Evolutionary conservation across 2,888 invertebrate species (phyloP).

Genomic region (Ferdinandea cuprea): DNA sequence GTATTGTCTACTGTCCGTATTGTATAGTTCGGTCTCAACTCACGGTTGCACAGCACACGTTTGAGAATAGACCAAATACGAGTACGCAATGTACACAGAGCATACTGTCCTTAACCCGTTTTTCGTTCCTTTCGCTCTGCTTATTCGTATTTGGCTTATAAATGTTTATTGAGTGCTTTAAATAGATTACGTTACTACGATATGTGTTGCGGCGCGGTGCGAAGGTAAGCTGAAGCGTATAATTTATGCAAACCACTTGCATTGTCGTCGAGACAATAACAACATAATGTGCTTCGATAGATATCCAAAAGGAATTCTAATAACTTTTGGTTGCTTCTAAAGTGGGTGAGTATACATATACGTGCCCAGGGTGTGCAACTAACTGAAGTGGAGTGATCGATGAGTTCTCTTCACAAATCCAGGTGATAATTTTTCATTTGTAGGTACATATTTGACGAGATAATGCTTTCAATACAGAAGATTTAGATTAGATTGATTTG

Average conservation of each 20-base stretch:
- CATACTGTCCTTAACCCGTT: conserved; percentile 62
- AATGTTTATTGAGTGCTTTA: conserved; percentile 40
- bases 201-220: conserved; percentile 9
- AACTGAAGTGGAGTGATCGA: conserved; percentile 4
- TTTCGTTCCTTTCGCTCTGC: conserved; percentile 41
- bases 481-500: conserved; percentile 3
- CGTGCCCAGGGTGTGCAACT: conserved; percentile 43
- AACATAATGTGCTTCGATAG: conserved; percentile 39
- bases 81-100: not conserved
- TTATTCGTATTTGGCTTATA: conserved; percentile 28
- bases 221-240: conserved; percentile 12
- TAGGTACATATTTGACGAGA: conserved; percentile 13
- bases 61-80: not conserved
- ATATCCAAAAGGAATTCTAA: conserved; percentile 64
- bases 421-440: conserved; percentile 22
- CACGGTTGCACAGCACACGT: conserved; percentile 52
- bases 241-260: conserved; percentile 70
- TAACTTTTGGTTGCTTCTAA: conserved; percentile 39
- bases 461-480: not conserved
- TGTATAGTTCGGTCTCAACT: too few species aligned
- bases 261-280: conserved; percentile 66
- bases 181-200: conserved; percentile 47
- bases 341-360: conserved; percentile 19
- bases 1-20: conserved; percentile 22
- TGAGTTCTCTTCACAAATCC: conserved; percentile 26